These are phyloP conservation scores for Cavia aperea DNA, from an alignment of 2,113 vertebrate genomes.

Conservation along the genomic window DNA sequence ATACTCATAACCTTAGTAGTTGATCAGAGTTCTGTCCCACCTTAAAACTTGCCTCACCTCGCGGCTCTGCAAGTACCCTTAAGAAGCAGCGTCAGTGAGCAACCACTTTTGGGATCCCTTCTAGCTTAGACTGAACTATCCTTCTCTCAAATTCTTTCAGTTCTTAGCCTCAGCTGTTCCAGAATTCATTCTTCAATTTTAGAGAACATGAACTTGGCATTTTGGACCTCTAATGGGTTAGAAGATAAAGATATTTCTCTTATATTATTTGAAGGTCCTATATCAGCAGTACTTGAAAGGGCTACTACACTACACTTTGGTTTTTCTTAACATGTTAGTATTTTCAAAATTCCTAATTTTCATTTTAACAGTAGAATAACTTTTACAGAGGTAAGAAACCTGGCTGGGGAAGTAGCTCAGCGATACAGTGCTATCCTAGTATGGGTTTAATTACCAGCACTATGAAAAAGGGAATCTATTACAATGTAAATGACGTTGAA, in stretches of 20 bases:
- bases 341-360: background rate
- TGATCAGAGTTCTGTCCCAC: background rate
- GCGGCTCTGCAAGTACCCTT: background rate
- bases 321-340: slow-evolving; percentile 1
- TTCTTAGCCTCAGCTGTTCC: background rate
- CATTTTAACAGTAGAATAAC: background rate
- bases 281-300: background rate
- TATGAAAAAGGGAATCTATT: background rate
- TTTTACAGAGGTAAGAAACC: background rate
- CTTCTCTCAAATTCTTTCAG: background rate
- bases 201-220: background rate
- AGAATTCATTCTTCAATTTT: background rate
- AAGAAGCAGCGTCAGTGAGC: background rate
- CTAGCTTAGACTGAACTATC: background rate
- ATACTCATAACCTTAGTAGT: background rate
- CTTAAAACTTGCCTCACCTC: background rate
- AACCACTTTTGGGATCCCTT: background rate
- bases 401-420: background rate
- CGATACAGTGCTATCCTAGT: background rate
- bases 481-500: background rate
- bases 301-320: background rate
- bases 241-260: background rate
- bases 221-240: background rate
- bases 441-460: background rate
- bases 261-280: background rate